A percentile compares a stretch with the other conserved stretches of the same genome.
These are phyloP conservation scores for Valencia hispanica DNA, from an alignment of 2,797 vertebrate genomes.

Conservation along the genomic window DNA sequence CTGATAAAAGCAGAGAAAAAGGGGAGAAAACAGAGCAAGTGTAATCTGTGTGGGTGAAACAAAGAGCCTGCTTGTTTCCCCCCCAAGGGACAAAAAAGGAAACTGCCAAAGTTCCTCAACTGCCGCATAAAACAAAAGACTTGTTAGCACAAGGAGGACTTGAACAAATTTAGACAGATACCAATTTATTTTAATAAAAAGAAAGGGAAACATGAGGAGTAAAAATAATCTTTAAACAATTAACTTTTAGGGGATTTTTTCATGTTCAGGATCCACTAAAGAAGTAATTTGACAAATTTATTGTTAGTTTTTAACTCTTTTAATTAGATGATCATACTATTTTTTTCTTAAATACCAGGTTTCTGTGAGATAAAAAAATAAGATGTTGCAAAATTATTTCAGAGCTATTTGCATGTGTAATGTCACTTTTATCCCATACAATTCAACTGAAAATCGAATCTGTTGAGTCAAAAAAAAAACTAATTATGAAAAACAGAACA, in stretches of 20 bases:
- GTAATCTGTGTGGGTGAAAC: conserved; percentile 41
- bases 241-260: neutral
- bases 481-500: neutral
- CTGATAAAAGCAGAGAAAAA: conserved; percentile 24
- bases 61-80: conserved; percentile 30
- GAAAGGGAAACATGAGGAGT: conserved; percentile 16
- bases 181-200: conserved; percentile 44
- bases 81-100: neutral
- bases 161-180: conserved; percentile 36
- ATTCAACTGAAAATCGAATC: neutral
- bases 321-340: neutral
- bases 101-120: conserved; percentile 43
- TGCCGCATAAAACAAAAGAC: conserved; percentile 45
- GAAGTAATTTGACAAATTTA: neutral
- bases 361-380: no score
- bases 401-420: neutral
- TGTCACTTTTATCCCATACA: neutral
- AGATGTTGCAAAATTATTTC: no score
- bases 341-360: neutral
- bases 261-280: neutral
- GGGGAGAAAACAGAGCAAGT: neutral
- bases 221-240: conserved; percentile 24
- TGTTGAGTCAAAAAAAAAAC: neutral
- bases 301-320: neutral
- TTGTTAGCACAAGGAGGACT: conserved; percentile 32